Conservation (phyloP, 2,888 invertebrate genomes). For the Cantharis rufa region DNA sequence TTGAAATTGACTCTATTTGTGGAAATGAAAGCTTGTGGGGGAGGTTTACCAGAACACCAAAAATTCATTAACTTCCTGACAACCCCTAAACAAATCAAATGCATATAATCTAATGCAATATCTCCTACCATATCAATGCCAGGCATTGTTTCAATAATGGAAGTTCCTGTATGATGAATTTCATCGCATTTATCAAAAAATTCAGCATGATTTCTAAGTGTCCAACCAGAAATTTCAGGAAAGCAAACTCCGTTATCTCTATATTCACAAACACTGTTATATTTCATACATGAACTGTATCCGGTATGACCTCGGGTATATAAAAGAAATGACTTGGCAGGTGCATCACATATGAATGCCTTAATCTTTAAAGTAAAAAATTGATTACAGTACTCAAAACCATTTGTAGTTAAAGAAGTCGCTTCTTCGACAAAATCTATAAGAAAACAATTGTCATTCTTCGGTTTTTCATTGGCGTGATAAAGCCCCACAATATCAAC, state of each 20-base stretch:
- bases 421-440: too few species aligned
- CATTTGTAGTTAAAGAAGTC: too few species aligned
- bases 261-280: neutral
- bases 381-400: too few species aligned
- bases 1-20: neutral
- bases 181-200: neutral
- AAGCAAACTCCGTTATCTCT: neutral
- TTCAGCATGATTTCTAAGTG: neutral
- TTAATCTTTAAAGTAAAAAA: too few species aligned
- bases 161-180: neutral
- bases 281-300: too few species aligned
- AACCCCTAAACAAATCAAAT: constrained; percentile 10
- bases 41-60: constrained; percentile 1
- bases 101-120: constrained; percentile 17
- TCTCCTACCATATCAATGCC: neutral
- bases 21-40: neutral
- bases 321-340: too few species aligned
- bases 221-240: neutral
- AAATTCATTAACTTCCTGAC: constrained; percentile 6
- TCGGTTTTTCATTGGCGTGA: too few species aligned
- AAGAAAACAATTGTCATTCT: too few species aligned
- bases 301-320: too few species aligned
- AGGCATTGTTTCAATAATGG: neutral
- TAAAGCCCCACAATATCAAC: too few species aligned
- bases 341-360: too few species aligned